phyloP scores from a whole-genome alignment of 1,140 invertebrate genomes.

The Episyrphus balteatus region DNA sequence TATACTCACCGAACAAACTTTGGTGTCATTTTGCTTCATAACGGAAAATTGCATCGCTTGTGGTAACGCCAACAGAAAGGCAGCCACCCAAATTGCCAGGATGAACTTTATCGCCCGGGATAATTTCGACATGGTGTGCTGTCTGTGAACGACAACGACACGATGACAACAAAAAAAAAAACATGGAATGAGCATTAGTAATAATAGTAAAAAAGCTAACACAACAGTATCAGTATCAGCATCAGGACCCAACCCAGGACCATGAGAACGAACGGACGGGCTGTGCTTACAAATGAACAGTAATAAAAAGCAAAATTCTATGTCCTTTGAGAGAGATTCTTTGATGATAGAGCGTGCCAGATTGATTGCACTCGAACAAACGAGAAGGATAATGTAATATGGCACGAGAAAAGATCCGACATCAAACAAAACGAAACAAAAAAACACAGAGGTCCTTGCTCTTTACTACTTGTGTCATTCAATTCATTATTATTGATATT shows the following conservation, averaged over 20 bases:
- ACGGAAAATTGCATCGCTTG: slow-evolving; percentile 64
- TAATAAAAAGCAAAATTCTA: too few relatives aligned
- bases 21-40: slow-evolving; percentile 36
- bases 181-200: slow-evolving; percentile 11
- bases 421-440: too few relatives aligned
- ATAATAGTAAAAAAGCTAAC: slow-evolving; percentile 1
- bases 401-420: too few relatives aligned
- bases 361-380: too few relatives aligned
- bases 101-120: slow-evolving; percentile 63
- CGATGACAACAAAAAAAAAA: slow-evolving; percentile 3
- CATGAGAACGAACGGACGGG: neutral
- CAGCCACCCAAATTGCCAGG: slow-evolving; percentile 58
- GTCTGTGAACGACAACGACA: slow-evolving; percentile 15
- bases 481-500: too few relatives aligned
- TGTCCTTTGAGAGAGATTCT: too few relatives aligned
- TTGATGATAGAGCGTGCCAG: too few relatives aligned
- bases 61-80: slow-evolving; percentile 65
- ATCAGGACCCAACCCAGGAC: neutral
- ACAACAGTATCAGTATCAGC: too few relatives aligned
- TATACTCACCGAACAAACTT: slow-evolving; percentile 40
- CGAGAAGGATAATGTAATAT: too few relatives aligned
- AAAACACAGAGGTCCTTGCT: too few relatives aligned
- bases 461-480: too few relatives aligned
- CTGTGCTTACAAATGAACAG: neutral
- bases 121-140: slow-evolving; percentile 76